Base-by-base conservation (phyloP, 1,140 invertebrate genomes). In the Sitodiplosis mosellana region DNA sequence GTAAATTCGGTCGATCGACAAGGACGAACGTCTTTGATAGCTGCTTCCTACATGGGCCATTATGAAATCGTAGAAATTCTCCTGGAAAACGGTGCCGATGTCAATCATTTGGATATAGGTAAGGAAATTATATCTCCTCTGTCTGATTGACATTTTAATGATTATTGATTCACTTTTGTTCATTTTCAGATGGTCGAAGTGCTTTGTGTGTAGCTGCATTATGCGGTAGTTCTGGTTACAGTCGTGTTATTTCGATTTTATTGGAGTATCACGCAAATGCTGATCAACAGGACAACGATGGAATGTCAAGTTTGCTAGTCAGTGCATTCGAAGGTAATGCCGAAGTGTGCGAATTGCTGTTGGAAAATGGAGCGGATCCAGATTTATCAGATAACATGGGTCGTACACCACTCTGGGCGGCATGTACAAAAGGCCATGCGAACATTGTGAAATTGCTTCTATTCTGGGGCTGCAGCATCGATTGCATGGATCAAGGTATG, bases 401-500 rank as follows among this genome's bases (percentile, higher is more conserved):
- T 2, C 67, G 84, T 33, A 87, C 82, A 8, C 83, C 86, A 0
- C 61, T 91, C 34, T 82, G 78, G 74, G 84, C 84, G 7, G 84
- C 86, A 6, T 85, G 84, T 7, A 87, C 83, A 14, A 87, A 87
- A 76, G 86, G 86, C 2, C 85, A 90, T 60, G 75, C 81, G 7
- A 71, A 76, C 15, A 83, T 90, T 19, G 84, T 90, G 2, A 76
- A 78, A 37, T 65, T 87, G 36, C 63, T 91, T 20, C 66, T 92
- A 22, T 88, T 88, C 64, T 89, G 86, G 85, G 86, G 87, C 19
- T 87, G 85, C 54, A 85, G 85, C 57, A 82, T 89, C 18, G 87
- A 91, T 65, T 81, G 81, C 48, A 89, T 91, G 59, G 88, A 92
- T n/a, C n/a, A n/a, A n/a, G n/a, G n/a, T n/a, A n/a, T n/a, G n/a